A percentile compares a stretch with the other conserved stretches of the same genome.
Evolutionary conservation across 2,113 vertebrate species (phyloP).

Genomic region (Paedocypris sp.): DNA sequence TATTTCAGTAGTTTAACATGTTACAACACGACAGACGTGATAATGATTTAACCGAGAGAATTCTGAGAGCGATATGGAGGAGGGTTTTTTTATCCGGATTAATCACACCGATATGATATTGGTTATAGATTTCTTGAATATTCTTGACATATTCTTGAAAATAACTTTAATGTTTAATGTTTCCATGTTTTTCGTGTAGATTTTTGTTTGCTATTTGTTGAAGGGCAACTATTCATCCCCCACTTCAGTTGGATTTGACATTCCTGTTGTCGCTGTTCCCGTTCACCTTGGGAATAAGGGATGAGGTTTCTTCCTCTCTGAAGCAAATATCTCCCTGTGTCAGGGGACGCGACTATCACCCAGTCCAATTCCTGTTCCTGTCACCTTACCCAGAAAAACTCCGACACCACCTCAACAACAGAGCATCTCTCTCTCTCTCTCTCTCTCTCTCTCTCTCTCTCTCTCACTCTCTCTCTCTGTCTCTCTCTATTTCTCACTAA

Average conservation of each 20-base stretch:
- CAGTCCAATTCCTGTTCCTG: conserved; percentile 48
- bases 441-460: no score
- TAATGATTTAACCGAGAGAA: conserved; percentile 49
- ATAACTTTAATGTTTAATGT: no score
- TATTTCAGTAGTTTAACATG: conserved; percentile 27
- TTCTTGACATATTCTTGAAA: no score
- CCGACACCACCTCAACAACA: conserved; percentile 55
- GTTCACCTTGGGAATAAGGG: not conserved
- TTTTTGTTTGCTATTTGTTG: not conserved
- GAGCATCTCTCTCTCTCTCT: no score
- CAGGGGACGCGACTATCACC: conserved; percentile 40
- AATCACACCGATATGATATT: no score
- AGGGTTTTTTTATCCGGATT: conserved; percentile 57
- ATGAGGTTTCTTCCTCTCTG: not conserved
- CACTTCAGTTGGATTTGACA: not conserved
- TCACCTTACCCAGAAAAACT: conserved; percentile 41
- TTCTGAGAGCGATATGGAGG: conserved; percentile 42
- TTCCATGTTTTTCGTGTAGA: no score
- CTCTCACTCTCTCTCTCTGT: no score
- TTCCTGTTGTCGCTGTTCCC: not conserved
- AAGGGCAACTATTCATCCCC: not conserved
- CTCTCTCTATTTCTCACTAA: no score
- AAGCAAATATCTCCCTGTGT: conserved; percentile 27
- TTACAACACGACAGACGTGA: conserved; percentile 50
- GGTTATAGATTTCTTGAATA: no score